Evolutionary conservation across 2,888 invertebrate species (phyloP).

Genomic region (Morpho achilles): DNA sequence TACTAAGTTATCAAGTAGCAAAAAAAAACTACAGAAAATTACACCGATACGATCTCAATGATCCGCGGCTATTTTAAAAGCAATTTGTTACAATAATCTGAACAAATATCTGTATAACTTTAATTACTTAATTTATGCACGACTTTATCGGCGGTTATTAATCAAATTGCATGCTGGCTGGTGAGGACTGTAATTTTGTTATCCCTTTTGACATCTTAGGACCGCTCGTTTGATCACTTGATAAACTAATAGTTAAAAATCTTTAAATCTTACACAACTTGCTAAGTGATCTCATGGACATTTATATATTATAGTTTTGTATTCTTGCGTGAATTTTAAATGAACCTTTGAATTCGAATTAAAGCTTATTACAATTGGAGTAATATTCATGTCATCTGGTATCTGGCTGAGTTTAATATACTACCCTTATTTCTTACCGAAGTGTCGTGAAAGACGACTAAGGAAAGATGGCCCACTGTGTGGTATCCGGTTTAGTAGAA

Average conservation of each 20-base stretch:
- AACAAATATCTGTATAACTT: slow-evolving; percentile 18
- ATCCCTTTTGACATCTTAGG: slow-evolving; percentile 13
- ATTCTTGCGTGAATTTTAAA: no score
- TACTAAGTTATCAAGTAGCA: background rate
- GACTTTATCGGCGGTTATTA: slow-evolving; percentile 18
- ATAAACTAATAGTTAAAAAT: no score
- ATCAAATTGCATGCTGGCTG: slow-evolving; percentile 11
- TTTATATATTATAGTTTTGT: background rate
- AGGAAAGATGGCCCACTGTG: no score
- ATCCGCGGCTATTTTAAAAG: slow-evolving; percentile 10
- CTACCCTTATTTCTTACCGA: no score
- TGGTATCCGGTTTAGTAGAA: no score
- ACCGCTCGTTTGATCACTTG: no score
- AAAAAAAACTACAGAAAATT: slow-evolving; percentile 5
- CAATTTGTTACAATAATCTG: slow-evolving; percentile 22
- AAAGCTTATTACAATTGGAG: no score
- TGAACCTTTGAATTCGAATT: no score
- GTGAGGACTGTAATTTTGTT: slow-evolving; percentile 11
- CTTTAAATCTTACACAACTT: no score
- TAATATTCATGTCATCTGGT: no score
- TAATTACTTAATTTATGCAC: slow-evolving; percentile 21
- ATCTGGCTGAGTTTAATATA: no score
- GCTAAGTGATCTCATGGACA: background rate
- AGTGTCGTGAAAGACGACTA: no score
- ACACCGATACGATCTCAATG: slow-evolving; percentile 3